Evolutionary conservation across 2,797 vertebrate genomes (phyloP).

Genomic region (Zenarchopterus dispar): DNA sequence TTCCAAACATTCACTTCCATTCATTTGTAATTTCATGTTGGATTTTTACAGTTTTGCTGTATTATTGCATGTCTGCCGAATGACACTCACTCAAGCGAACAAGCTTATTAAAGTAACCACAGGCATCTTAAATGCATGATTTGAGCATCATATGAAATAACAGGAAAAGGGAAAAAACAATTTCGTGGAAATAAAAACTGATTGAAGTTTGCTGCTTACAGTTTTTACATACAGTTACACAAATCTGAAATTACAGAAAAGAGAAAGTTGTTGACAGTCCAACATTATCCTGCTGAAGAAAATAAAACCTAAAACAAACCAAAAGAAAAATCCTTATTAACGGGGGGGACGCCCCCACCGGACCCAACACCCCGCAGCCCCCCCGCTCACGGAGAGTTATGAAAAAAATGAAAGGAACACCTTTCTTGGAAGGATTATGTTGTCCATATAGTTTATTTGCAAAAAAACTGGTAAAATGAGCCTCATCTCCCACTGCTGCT

Average conservation of each 20-base stretch:
- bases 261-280: neutral
- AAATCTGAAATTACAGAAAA: neutral
- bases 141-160: conserved; percentile 1
- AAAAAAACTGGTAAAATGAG: no score
- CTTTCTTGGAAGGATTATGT: no score
- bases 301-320: no score
- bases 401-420: no score
- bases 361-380: no score
- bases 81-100: neutral
- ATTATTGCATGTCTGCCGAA: conserved; percentile 1
- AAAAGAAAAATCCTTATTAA: no score
- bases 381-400: no score
- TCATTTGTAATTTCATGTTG: conserved; percentile 1
- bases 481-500: no score
- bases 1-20: neutral
- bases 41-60: neutral
- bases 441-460: no score
- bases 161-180: neutral
- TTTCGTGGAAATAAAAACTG: conserved; percentile 2
- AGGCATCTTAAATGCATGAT: neutral
- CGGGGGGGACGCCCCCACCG: no score
- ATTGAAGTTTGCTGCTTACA: conserved; percentile 14
- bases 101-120: neutral
- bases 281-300: neutral
- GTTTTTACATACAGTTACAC: neutral